Evolutionary conservation across 2,113 vertebrate genomes (phyloP).

Genomic region (Mesoclemmys tuberculata): DNA sequence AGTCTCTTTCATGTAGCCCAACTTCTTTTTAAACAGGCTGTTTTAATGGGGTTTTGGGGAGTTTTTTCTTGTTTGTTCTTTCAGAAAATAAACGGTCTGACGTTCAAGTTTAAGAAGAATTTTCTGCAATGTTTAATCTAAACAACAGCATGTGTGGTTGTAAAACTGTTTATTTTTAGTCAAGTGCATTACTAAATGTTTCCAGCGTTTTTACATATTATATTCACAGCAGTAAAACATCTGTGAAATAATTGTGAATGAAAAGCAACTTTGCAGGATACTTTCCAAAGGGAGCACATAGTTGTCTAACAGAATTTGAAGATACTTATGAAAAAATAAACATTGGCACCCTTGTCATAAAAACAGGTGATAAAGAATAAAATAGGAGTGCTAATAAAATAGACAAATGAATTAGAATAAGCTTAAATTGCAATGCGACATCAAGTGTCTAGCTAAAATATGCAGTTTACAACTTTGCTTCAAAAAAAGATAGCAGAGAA

Average conservation of each 20-base stretch:
- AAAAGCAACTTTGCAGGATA: conserved; percentile 73
- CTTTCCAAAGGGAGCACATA: conserved; percentile 62
- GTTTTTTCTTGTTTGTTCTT: conserved; percentile 4
- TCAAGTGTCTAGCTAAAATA: conserved; percentile 48
- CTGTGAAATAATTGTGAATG: conserved; percentile 77
- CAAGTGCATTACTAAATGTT: conserved; percentile 80
- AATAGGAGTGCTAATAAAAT: conserved; percentile 63
- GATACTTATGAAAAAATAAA: conserved; percentile 71
- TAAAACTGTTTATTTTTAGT: conserved; percentile 83
- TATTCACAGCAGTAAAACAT: conserved; percentile 76
- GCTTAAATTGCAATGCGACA: conserved; percentile 64
- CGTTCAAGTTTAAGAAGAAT: conserved; percentile 73
- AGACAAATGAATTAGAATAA: conserved; percentile 58
- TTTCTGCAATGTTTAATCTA: conserved; percentile 74
- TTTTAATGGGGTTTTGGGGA: conserved; percentile 46
- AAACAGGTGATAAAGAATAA: conserved; percentile 74
- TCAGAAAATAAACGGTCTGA: conserved; percentile 71
- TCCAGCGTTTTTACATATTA: conserved; percentile 78
- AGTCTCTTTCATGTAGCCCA: conserved; percentile 57
- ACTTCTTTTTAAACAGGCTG: conserved; percentile 51
- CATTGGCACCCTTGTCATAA: conserved; percentile 58
- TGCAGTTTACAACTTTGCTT: conserved; percentile 67
- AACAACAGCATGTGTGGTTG: conserved; percentile 78
- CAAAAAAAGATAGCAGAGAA: conserved; percentile 71
- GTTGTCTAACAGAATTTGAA: conserved; percentile 62